Conservation (phyloP, 2,113 vertebrate species). For the Aegithalos caudatus region DNA sequence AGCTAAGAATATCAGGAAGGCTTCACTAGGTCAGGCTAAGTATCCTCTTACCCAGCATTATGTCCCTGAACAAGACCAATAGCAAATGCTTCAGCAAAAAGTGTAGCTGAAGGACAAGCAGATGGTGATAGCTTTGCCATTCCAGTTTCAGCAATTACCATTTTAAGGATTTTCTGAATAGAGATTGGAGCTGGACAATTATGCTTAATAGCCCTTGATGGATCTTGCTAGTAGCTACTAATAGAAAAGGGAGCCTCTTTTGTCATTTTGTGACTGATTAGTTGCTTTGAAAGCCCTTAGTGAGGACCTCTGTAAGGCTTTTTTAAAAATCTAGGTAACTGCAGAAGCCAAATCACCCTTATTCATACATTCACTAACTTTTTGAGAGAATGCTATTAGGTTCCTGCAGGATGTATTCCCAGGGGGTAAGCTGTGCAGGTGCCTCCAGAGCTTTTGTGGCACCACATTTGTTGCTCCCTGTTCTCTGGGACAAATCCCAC, state of each 20-base stretch:
- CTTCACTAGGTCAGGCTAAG: not conserved
- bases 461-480: not conserved
- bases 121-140: not conserved
- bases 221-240: slow-evolving; percentile 2
- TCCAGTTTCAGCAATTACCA: not conserved
- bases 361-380: not conserved
- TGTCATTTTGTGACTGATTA: slow-evolving; percentile 23
- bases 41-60: not conserved
- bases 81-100: not conserved
- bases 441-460: not conserved
- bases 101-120: not conserved
- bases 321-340: slow-evolving; percentile 4
- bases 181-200: slow-evolving; percentile 9
- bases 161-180: slow-evolving; percentile 15
- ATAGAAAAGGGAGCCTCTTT: not conserved
- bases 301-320: not conserved
- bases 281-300: not conserved
- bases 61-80: not conserved
- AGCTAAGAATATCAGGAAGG: not conserved
- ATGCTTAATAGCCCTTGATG: slow-evolving; percentile 5
- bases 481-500: not conserved
- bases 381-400: not conserved
- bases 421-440: not conserved
- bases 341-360: slow-evolving; percentile 1
- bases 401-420: not conserved